These are phyloP conservation scores for Morinoia aosen DNA, from an alignment of 2,888 invertebrate genomes.

Conservation along the genomic window DNA sequence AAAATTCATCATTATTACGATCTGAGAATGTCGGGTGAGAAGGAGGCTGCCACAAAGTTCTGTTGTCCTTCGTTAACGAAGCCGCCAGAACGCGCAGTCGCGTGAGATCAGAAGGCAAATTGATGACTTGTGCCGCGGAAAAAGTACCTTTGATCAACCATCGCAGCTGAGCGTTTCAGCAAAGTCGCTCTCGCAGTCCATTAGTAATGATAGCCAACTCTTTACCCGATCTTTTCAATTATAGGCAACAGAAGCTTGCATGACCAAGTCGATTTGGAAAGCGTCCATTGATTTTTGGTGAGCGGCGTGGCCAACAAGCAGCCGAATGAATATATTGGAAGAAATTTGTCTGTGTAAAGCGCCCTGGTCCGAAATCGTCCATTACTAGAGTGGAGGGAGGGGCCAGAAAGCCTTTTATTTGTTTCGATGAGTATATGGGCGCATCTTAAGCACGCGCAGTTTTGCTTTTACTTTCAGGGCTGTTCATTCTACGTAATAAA, in stretches of 20 bases:
- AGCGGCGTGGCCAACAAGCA: conserved; percentile 29
- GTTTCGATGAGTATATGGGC: neutral
- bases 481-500: neutral
- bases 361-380: neutral
- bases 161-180: neutral
- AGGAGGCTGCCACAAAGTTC: neutral
- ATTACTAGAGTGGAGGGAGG: conserved; percentile 35
- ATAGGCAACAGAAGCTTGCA: conserved; percentile 47
- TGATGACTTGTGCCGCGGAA: neutral
- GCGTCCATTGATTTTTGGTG: conserved; percentile 46
- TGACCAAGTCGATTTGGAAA: conserved; percentile 39
- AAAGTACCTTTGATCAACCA: neutral
- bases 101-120: conserved; percentile 20
- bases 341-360: conserved; percentile 42
- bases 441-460: neutral
- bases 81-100: neutral
- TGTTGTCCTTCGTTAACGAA: neutral
- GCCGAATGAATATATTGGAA: conserved; percentile 41
- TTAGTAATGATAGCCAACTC: conserved; percentile 43
- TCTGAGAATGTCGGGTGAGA: no score
- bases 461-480: neutral
- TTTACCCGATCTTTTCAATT: conserved; percentile 43
- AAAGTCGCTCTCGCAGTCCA: conserved; percentile 15
- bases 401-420: neutral
- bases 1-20: neutral